phyloP scores from a whole-genome alignment of 92 coral and sea anemone genomes.

The Umimayanthus kanabou region DNA sequence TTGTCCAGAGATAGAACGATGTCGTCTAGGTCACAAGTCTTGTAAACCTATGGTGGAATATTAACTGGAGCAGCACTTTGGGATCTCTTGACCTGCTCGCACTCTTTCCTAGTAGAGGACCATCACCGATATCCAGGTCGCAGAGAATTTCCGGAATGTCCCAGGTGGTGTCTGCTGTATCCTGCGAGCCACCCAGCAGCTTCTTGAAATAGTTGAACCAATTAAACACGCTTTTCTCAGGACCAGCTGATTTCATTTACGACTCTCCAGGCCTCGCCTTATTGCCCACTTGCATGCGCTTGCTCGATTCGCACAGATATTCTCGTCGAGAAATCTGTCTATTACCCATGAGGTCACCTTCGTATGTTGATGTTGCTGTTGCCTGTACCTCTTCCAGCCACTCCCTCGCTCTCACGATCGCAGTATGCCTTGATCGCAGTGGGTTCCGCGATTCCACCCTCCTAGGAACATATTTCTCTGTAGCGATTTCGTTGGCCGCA shows the following conservation, averaged over 20 bases:
- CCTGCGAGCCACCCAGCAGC: neutral
- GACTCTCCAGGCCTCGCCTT: neutral
- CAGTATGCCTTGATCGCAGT: conserved; percentile 7
- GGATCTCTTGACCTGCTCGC: neutral
- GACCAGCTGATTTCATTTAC: neutral
- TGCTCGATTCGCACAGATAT: too few species aligned
- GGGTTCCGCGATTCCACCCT: neutral
- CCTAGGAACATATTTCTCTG: conserved; percentile 1
- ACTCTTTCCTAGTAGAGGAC: neutral
- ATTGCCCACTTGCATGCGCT: neutral
- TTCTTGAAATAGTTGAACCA: neutral
- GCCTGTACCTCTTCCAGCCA: too few species aligned
- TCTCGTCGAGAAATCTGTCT: too few species aligned
- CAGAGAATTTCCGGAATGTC: neutral
- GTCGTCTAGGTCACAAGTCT: neutral
- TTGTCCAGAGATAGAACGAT: too few species aligned
- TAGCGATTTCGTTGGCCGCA: neutral
- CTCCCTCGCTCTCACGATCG: conserved; percentile 6
- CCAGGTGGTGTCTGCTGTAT: neutral
- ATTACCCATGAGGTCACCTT: too few species aligned
- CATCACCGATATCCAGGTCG: neutral
- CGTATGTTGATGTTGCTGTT: too few species aligned
- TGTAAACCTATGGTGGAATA: too few species aligned
- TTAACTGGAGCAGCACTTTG: neutral
- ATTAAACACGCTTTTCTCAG: neutral